Base-by-base conservation (phyloP, 2,113 vertebrate species). In the Chionodraco myersi region DNA sequence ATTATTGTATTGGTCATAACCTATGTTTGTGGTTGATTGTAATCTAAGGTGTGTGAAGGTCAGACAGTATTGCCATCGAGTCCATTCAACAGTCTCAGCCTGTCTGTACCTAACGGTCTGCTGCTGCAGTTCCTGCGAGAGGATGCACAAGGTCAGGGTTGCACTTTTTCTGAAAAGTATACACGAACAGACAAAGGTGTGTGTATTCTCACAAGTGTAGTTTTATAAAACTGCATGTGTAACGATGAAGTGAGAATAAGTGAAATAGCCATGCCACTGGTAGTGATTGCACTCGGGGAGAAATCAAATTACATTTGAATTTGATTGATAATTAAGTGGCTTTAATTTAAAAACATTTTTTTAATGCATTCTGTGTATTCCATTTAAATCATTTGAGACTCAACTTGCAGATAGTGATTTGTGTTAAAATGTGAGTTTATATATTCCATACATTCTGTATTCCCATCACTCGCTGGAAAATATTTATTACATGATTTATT, bases 91-190 rank as follows among this genome's bases (percentile, higher is more conserved):
- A 92, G 86, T 75, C 92, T 99, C 57, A 96, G 92, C 2, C 81
- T 95, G 49, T 98, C 96, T 65, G 94, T 95, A 86, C 97, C 97
- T 54, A 97, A 77, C 85, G 97, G 98, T 21, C 94, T 98, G 0
- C 84, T 96, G 15, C 69, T 98, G 77, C 93, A 95, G 56, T 96
- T 97, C 85, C 79, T 94, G n/a, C 86, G 81, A 48, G 94, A 96
- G 57, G 82, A 88, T 4, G 57, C 78, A 61, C 75, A 93, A 94
- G 93, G 84, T 92, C 36, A 66, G 81, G 65, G 66, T 73, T 8
- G 7, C 44, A 26, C 21, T 26, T 64, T 30, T 30, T 14, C 48
- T 4, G 30, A 12, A 58, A 51, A 30, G 30, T 30, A 3, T 30
- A 30, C 30, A 30, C 30, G 30, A 30, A 30, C 30, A 30, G 30